These are phyloP conservation scores for Philhelius pedissequus DNA, from an alignment of 2,888 invertebrate species.

Conservation along the genomic window DNA sequence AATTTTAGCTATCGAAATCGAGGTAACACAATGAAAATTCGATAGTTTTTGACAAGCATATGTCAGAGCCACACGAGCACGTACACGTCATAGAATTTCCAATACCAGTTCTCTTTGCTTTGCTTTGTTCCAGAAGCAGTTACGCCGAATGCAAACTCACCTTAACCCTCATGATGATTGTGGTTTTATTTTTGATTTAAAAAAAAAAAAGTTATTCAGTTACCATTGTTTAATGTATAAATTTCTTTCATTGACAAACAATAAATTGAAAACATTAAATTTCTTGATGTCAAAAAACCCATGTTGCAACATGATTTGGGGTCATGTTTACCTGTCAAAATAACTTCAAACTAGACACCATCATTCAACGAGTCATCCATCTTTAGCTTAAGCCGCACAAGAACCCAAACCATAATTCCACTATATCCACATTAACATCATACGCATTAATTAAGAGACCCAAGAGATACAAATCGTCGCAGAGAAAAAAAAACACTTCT, in stretches of 20 bases:
- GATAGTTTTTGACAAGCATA: too few species aligned
- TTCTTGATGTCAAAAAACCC: constrained; percentile 42
- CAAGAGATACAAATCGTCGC: not conserved
- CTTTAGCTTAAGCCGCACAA: constrained; percentile 28
- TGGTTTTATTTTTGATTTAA: too few species aligned
- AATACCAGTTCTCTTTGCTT: too few species aligned
- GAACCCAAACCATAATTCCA: constrained; percentile 25
- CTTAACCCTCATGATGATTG: too few species aligned
- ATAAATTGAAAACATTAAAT: constrained; percentile 9
- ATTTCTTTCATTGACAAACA: not conserved
- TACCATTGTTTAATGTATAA: too few species aligned
- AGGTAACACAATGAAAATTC: too few species aligned
- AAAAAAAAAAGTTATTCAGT: too few species aligned
- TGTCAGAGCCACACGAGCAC: too few species aligned
- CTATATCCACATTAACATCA: not conserved
- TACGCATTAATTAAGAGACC: constrained; percentile 47
- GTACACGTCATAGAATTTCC: too few species aligned
- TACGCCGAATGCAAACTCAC: too few species aligned
- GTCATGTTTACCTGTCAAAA: constrained; percentile 66
- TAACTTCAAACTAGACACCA: constrained; percentile 41
- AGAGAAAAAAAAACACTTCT: constrained; percentile 1
- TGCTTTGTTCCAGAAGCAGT: too few species aligned
- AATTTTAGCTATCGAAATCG: too few species aligned
- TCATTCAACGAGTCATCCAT: constrained; percentile 24
- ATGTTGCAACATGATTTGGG: constrained; percentile 62